Conservation (phyloP, 2,888 invertebrate species). For the Hesperia comma region DNA sequence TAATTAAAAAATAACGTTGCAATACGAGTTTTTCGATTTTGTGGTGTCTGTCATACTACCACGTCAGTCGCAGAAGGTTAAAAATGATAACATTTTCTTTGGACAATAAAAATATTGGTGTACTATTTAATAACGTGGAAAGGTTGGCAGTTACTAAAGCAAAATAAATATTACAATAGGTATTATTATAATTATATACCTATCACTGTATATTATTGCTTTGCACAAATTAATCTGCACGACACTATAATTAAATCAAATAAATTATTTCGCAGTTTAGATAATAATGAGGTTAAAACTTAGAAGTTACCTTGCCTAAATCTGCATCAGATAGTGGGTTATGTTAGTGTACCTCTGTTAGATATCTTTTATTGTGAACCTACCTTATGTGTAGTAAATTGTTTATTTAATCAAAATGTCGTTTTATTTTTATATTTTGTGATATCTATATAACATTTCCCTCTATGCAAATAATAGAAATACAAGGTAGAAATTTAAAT, state of each 20-base stretch:
- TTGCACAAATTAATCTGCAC: conserved; percentile 41
- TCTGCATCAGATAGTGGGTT: conserved; percentile 77
- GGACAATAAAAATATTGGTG: too few relatives aligned
- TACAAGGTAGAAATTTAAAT: too few relatives aligned
- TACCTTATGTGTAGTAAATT: conserved; percentile 84
- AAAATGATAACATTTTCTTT: too few relatives aligned
- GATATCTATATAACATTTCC: too few relatives aligned
- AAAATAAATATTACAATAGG: too few relatives aligned
- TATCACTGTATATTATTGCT: conserved; percentile 35
- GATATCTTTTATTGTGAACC: conserved; percentile 82
- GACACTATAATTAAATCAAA: conserved; percentile 39
- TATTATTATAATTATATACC: conserved; percentile 11
- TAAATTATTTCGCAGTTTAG: conserved; percentile 39
- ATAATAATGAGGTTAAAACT: conserved; percentile 47
- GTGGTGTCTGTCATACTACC: too few relatives aligned
- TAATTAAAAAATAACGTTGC: too few relatives aligned
- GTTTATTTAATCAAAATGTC: conserved; percentile 78
- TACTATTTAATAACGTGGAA: too few relatives aligned
- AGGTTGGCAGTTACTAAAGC: too few relatives aligned
- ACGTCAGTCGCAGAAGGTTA: too few relatives aligned
- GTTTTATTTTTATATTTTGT: conserved; percentile 55
- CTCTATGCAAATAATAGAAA: too few relatives aligned
- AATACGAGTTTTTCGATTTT: too few relatives aligned
- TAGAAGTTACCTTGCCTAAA: conserved; percentile 55
- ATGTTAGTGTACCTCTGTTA: conserved; percentile 73